Percentiles rank a stretch among this genome's conserved stretches.
Conservation (phyloP, 2,888 invertebrate species). For the Heliconius charithonia region DNA sequence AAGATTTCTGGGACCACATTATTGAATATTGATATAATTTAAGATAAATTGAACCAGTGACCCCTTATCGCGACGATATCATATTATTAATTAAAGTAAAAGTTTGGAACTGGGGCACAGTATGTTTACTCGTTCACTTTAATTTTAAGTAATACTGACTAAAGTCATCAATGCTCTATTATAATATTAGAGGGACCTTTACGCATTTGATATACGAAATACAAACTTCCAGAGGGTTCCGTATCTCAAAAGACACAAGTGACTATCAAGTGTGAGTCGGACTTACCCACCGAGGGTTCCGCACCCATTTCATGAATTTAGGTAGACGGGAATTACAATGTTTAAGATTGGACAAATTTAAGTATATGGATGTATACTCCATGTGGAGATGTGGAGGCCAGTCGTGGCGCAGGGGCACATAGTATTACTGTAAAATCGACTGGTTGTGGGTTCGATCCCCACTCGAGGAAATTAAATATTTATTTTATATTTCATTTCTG, state of each 20-base stretch:
- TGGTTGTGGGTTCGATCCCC: no score
- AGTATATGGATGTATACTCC: no score
- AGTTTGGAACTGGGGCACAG: not conserved
- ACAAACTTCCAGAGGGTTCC: not conserved
- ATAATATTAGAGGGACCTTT: not conserved
- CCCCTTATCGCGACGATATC: not conserved
- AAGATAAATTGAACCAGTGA: not conserved
- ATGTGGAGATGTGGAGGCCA: no score
- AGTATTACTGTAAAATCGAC: no score
- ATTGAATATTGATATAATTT: not conserved
- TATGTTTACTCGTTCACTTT: not conserved
- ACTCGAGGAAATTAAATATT: no score
- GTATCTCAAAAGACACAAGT: not conserved
- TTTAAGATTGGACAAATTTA: not conserved
- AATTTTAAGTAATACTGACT: not conserved
- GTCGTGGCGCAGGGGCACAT: no score
- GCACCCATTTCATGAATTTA: not conserved
- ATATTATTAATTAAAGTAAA: conserved; percentile 5
- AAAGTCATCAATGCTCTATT: not conserved
- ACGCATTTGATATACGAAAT: not conserved
- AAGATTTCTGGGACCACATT: not conserved
- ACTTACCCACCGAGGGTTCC: not conserved
- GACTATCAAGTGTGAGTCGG: not conserved
- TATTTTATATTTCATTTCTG: no score
- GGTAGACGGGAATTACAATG: not conserved